Conservation (phyloP, 2,113 vertebrate genomes). For the Mus spicilegus region DNA sequence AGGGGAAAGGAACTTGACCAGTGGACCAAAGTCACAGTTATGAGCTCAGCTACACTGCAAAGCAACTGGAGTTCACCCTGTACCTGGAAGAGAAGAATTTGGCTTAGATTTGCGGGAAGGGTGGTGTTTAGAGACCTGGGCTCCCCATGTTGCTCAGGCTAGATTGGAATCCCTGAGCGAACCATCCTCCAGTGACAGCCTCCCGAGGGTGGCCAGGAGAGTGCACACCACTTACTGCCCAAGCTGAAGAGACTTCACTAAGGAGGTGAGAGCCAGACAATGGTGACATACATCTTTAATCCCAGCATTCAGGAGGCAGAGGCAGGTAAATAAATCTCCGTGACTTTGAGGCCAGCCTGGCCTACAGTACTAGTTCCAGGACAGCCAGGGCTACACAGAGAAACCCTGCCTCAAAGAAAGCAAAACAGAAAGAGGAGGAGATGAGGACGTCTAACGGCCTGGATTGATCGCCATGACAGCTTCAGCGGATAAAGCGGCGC, state of each 20-base stretch:
- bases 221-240: no score
- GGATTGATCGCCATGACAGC: no score
- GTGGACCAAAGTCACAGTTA: not conserved
- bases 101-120: not conserved
- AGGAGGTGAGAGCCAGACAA: not conserved
- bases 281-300: not conserved
- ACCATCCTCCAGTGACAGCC: not conserved
- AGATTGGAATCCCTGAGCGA: not conserved
- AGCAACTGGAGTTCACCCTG: not conserved
- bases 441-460: not conserved
- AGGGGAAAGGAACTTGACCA: not conserved
- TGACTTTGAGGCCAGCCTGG: not conserved
- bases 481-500: not conserved
- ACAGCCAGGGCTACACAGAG: not conserved
- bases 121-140: not conserved
- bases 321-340: not conserved
- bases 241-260: not conserved
- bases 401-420: not conserved
- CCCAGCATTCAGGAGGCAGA: not conserved
- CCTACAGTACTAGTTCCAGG: not conserved
- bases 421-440: not conserved
- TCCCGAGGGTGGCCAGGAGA: rapidly evolving
- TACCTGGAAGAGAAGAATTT: not conserved
- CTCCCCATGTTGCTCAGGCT: not conserved
- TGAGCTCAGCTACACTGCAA: not conserved